Evolutionary conservation across 2,113 vertebrate genomes (phyloP).

Genomic region (Dicerorhinus sumatrensis): DNA sequence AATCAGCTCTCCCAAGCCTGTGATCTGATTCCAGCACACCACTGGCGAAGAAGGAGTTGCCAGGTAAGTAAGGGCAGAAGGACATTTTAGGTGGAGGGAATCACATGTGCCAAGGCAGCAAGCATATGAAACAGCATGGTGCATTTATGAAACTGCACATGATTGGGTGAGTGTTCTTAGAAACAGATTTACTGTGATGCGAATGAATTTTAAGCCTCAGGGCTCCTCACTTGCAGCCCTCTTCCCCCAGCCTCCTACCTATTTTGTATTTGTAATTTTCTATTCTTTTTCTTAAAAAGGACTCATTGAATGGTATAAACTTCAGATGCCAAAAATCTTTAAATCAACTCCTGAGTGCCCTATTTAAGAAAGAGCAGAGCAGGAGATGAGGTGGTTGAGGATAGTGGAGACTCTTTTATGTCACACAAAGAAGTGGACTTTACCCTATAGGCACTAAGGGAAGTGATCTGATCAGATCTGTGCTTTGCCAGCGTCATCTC

Average conservation of each 20-base stretch:
- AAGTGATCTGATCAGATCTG: not conserved
- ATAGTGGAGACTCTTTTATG: not conserved
- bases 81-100: not conserved
- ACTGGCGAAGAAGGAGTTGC: not conserved
- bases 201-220: conserved; percentile 26
- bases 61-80: not conserved
- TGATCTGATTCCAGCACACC: not conserved
- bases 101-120: not conserved
- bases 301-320: not conserved
- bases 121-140: not conserved
- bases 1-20: not conserved
- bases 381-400: not conserved
- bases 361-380: not conserved
- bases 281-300: conserved; percentile 33
- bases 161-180: not conserved
- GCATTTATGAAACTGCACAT: not conserved
- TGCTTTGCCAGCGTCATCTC: not conserved
- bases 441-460: not conserved
- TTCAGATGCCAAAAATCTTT: not conserved
- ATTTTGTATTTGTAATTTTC: conserved; percentile 14
- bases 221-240: not conserved
- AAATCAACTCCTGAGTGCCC: not conserved
- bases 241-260: not conserved
- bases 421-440: not conserved
- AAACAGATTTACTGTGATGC: not conserved